Evolutionary conservation across 2,888 invertebrate genomes (phyloP).

Genomic region (Acanthoscelides obtectus): DNA sequence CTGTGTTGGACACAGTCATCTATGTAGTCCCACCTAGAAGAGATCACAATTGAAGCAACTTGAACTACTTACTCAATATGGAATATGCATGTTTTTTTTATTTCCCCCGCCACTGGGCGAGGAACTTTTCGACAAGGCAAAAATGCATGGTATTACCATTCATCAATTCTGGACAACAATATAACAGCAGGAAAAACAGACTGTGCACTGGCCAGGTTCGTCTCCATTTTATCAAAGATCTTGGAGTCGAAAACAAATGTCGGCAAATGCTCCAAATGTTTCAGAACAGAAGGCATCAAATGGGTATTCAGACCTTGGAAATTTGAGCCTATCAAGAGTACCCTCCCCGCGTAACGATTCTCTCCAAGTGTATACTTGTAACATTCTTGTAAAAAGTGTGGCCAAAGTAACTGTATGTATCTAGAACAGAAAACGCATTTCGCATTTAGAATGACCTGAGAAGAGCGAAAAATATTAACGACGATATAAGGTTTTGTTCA

Average conservation of each 20-base stretch:
- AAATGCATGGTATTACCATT: slow-evolving; percentile 28
- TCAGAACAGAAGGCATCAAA: slow-evolving; percentile 57
- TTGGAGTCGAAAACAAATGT: slow-evolving; percentile 44
- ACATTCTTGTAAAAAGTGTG: slow-evolving; percentile 39
- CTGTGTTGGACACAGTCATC: slow-evolving; percentile 37
- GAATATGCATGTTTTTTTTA: too few species aligned
- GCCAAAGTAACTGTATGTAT: slow-evolving; percentile 37
- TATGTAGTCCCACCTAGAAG: slow-evolving; percentile 35
- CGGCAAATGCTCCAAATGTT: slow-evolving; percentile 52
- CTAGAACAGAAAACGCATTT: slow-evolving; percentile 5
- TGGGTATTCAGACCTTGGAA: slow-evolving; percentile 56
- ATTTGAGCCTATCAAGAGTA: slow-evolving; percentile 37
- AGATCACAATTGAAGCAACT: too few species aligned
- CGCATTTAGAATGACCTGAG: too few species aligned
- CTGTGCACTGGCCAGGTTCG: slow-evolving; percentile 27
- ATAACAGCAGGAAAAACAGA: slow-evolving; percentile 40
- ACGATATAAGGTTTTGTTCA: too few species aligned
- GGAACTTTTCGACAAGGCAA: too few species aligned
- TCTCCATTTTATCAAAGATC: slow-evolving; percentile 22
- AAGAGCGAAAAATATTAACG: too few species aligned
- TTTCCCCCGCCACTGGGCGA: too few species aligned
- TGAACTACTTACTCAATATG: too few species aligned
- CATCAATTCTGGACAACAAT: slow-evolving; percentile 39
- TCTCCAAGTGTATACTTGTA: slow-evolving; percentile 36
- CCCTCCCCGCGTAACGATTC: slow-evolving; percentile 40